Conservation (phyloP, 2,113 vertebrate genomes). For the Numenius arquata region DNA sequence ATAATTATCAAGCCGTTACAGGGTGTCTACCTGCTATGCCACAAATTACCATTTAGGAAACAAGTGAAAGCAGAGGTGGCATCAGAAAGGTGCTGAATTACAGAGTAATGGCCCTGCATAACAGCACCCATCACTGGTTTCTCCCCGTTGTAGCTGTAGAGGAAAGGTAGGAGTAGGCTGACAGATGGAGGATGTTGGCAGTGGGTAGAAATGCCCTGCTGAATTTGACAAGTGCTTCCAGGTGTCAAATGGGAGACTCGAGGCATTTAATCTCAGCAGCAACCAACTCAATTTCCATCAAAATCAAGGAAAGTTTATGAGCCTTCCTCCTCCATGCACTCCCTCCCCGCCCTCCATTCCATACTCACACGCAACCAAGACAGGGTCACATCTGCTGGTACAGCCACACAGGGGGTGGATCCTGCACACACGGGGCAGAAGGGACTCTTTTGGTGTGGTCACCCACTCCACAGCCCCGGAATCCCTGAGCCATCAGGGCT, state of each 20-base stretch:
- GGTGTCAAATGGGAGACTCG: background rate
- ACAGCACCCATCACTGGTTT: background rate
- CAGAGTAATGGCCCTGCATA: background rate
- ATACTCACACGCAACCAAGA: background rate
- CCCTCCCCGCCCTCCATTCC: fast-evolving
- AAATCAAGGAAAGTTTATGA: background rate
- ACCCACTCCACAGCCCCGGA: background rate
- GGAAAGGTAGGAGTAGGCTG: background rate
- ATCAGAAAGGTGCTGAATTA: background rate
- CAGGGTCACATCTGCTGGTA: background rate
- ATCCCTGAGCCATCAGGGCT: too few species aligned
- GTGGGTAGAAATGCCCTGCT: background rate
- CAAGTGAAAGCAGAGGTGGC: background rate
- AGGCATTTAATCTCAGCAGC: background rate
- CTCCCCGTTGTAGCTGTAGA: background rate
- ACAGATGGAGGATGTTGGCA: background rate
- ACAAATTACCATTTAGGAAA: background rate
- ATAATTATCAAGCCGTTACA: background rate
- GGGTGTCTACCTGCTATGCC: background rate
- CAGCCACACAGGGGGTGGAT: background rate
- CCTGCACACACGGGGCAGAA: background rate
- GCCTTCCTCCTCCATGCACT: background rate
- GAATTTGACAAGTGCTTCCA: background rate
- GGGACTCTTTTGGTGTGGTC: background rate
- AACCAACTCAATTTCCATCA: background rate